Conservation (phyloP, 2,113 vertebrate genomes). For the Acanthochromis polyacanthus region DNA sequence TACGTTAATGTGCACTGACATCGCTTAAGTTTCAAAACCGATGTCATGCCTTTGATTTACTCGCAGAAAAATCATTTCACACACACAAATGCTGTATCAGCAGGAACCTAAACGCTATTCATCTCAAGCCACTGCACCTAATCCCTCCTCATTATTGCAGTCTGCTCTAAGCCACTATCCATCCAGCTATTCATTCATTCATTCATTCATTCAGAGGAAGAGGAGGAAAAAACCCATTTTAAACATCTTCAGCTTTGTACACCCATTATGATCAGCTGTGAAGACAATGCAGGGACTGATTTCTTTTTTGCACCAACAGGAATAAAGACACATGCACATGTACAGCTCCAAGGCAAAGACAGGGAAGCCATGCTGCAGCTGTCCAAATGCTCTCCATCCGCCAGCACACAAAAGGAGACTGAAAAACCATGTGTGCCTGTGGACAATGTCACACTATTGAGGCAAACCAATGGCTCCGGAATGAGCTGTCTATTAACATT, state of each 20-base stretch:
- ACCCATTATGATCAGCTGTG: background rate
- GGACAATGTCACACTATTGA: constrained; percentile 28
- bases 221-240: no score
- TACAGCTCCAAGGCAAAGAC: constrained; percentile 40
- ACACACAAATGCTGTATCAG: constrained; percentile 52
- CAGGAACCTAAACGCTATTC: constrained; percentile 48
- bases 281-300: background rate
- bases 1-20: background rate
- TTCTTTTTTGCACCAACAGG: constrained; percentile 27
- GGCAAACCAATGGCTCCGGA: background rate
- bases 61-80: background rate
- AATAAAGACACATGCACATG: constrained; percentile 15
- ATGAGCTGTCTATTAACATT: background rate
- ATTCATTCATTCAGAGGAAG: background rate
- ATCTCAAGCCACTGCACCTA: constrained; percentile 48
- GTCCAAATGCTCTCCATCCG: constrained; percentile 56
- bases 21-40: constrained; percentile 7
- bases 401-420: constrained; percentile 76
- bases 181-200: background rate
- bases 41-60: background rate
- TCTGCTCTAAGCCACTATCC: constrained; percentile 8
- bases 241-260: background rate
- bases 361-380: constrained; percentile 70
- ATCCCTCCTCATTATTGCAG: constrained; percentile 51
- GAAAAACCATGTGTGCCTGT: constrained; percentile 23